phyloP scores from a whole-genome alignment of 1,140 invertebrate genomes.

The Brachionus plicatilis region DNA sequence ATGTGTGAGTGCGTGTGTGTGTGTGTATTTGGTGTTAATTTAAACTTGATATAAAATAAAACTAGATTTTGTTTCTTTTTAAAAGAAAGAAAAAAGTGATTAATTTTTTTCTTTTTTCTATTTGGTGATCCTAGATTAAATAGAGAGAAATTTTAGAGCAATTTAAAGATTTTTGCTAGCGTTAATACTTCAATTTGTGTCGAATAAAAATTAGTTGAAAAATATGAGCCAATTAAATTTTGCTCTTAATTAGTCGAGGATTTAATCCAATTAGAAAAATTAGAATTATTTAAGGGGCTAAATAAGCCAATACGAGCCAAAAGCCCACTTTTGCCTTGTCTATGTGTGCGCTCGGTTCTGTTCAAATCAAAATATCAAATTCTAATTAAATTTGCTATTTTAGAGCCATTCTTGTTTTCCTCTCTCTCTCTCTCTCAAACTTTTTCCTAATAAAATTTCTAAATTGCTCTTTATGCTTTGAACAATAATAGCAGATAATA shows the following conservation, averaged over 20 bases:
- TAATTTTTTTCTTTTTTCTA: background rate
- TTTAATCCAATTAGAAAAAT: constrained; percentile 33
- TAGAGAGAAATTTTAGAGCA: constrained; percentile 14
- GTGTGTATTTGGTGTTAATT: background rate
- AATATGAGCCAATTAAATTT: background rate
- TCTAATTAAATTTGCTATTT: constrained; percentile 15
- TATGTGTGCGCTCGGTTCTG: background rate
- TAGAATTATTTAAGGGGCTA: background rate
- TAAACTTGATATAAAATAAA: background rate
- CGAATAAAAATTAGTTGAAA: background rate
- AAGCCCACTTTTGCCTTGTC: background rate
- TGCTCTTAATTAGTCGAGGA: background rate
- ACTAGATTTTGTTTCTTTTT: background rate
- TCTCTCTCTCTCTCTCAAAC: background rate
- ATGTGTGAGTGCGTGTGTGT: background rate
- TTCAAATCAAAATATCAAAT: constrained; percentile 3
- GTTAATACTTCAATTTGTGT: constrained; percentile 25
- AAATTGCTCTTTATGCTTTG: background rate
- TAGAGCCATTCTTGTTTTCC: background rate
- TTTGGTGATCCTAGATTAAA: constrained; percentile 27
- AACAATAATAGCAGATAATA: background rate
- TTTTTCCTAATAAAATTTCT: background rate
- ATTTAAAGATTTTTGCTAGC: constrained; percentile 15
- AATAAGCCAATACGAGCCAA: background rate
- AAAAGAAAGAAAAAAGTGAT: background rate